These are phyloP conservation scores for Pionites leucogaster DNA, from an alignment of 2,113 vertebrate genomes.

Conservation along the genomic window DNA sequence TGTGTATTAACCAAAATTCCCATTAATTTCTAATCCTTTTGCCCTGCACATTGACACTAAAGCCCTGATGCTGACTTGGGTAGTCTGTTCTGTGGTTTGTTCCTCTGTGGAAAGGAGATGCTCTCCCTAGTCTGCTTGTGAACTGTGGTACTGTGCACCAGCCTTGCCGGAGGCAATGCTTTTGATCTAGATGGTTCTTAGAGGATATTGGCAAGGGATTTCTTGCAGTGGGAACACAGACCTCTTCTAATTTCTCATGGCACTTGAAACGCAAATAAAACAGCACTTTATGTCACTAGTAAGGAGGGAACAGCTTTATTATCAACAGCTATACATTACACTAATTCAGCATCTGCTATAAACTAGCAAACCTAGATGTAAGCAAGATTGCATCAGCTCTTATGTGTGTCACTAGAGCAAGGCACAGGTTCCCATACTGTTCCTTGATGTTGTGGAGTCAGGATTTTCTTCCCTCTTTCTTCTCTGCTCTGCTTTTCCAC, in stretches of 20 bases:
- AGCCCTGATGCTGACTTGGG: not conserved
- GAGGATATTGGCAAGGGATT: not conserved
- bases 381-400: not conserved
- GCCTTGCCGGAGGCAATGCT: not conserved
- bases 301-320: not conserved
- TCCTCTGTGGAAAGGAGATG: not conserved
- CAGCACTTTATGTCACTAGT: not conserved
- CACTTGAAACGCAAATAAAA: not conserved
- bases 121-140: too few species aligned
- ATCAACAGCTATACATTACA: not conserved
- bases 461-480: not conserved
- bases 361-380: not conserved
- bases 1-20: not conserved
- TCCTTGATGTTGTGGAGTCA: not conserved
- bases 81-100: not conserved
- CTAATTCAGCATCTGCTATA: not conserved
- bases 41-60: not conserved
- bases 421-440: not conserved
- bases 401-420: not conserved
- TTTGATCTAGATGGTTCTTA: not conserved
- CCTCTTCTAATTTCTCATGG: not conserved
- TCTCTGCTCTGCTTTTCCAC: not conserved
- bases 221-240: not conserved
- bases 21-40: not conserved
- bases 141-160: not conserved